Conservation (phyloP, 2,797 vertebrate genomes). For the Zenarchopterus dispar region DNA sequence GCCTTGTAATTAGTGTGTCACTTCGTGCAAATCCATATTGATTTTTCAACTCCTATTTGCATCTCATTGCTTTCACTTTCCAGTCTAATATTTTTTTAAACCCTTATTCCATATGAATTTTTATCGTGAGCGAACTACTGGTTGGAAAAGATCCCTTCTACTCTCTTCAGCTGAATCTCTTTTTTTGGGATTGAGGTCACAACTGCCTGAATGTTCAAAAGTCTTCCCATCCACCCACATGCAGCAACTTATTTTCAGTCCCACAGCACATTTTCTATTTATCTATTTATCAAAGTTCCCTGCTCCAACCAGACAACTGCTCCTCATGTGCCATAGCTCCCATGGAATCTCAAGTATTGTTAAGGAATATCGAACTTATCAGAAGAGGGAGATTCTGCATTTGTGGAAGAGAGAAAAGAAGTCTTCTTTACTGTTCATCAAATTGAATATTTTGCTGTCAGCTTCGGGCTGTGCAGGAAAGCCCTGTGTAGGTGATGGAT, state of each 20-base stretch:
- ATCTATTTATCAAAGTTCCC: background rate
- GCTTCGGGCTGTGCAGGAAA: slow-evolving; percentile 18
- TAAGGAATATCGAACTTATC: too few relatives aligned
- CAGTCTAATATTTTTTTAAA: slow-evolving; percentile 17
- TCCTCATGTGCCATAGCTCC: slow-evolving; percentile 3
- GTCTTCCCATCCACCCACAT: slow-evolving; percentile 49
- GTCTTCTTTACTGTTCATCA: slow-evolving; percentile 10
- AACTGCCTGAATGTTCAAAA: slow-evolving; percentile 49
- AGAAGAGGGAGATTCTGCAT: background rate
- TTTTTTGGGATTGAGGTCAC: slow-evolving; percentile 70
- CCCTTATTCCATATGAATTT: slow-evolving; percentile 29
- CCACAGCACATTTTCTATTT: slow-evolving; percentile 25
- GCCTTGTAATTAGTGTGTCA: slow-evolving; percentile 20
- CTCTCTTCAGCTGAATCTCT: slow-evolving; percentile 27
- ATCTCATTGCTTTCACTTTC: slow-evolving; percentile 41
- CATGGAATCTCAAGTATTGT: too few relatives aligned
- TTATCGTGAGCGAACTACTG: slow-evolving; percentile 23
- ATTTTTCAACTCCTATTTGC: slow-evolving; percentile 34
- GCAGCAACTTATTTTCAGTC: slow-evolving; percentile 27
- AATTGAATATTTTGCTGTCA: slow-evolving; percentile 35
- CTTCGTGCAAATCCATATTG: slow-evolving; percentile 11
- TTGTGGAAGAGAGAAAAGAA: slow-evolving; percentile 23
- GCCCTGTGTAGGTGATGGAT: slow-evolving; percentile 13
- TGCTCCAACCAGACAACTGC: slow-evolving; percentile 32
- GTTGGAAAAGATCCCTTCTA: slow-evolving; percentile 15